Percentiles rank a stretch among this genome's conserved stretches.
Conservation (phyloP, 2,888 invertebrate species). For the Schizaphis graminum region DNA sequence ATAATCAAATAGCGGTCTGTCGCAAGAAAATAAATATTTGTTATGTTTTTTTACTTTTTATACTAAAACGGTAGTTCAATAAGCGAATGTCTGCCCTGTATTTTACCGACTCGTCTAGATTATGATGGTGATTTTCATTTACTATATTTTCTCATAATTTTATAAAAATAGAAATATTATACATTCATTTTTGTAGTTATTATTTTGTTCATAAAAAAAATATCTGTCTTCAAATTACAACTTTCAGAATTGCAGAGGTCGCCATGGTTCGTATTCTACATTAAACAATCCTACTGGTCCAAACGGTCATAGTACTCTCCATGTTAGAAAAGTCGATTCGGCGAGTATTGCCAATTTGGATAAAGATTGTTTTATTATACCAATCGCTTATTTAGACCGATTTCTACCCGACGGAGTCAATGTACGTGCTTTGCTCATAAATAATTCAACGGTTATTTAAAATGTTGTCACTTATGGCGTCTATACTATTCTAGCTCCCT, state of each 20-base stretch:
- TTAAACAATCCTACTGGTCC: constrained; percentile 27
- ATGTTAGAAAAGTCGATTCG: constrained; percentile 74
- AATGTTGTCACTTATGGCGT: background rate
- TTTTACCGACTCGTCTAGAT: background rate
- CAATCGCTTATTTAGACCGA: constrained; percentile 87
- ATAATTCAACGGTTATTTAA: constrained; percentile 68
- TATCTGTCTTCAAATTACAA: background rate
- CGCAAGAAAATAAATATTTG: background rate
- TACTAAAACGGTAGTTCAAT: background rate
- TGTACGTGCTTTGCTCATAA: constrained; percentile 73
- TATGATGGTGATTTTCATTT: background rate
- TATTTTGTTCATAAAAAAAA: background rate
- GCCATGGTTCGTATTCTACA: constrained; percentile 59
- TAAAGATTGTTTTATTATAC: constrained; percentile 93
- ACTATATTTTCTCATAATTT: background rate
- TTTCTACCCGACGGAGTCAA: constrained; percentile 92
- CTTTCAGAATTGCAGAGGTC: constrained; percentile 61
- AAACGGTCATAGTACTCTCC: constrained; percentile 27
- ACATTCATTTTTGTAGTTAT: background rate
- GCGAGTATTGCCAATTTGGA: constrained; percentile 86
- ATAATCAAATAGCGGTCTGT: background rate
- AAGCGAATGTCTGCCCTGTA: background rate
- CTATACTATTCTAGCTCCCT: constrained; percentile 70
- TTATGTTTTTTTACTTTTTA: background rate
- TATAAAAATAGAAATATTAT: background rate